phyloP scores from a whole-genome alignment of 2,113 vertebrate species.

The Dolichotis patagonum region DNA sequence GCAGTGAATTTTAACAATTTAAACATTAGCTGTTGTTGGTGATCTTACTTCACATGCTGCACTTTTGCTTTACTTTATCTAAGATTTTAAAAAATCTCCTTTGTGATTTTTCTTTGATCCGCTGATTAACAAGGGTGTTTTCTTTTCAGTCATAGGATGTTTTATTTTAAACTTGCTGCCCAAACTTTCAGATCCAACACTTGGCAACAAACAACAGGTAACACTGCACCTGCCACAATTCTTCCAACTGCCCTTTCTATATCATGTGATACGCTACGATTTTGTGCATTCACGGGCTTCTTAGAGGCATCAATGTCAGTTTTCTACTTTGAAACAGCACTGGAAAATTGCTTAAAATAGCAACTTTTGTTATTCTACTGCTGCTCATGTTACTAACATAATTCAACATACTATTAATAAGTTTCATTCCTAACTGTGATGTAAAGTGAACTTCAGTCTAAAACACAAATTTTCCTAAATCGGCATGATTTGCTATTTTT shows the following conservation, averaged over 20 bases:
- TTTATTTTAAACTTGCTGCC: conserved; percentile 87
- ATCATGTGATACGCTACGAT: not conserved
- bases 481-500: not conserved
- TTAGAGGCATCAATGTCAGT: not conserved
- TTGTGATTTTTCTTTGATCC: not conserved
- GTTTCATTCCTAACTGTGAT: conserved; percentile 75
- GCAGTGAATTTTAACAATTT: not conserved
- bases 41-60: not conserved
- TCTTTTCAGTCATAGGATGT: conserved; percentile 79
- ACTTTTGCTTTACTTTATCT: not conserved
- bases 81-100: not conserved
- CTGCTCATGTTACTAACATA: not conserved
- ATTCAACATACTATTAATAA: conserved; percentile 72
- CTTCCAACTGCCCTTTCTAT: not conserved
- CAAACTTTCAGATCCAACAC: conserved; percentile 85
- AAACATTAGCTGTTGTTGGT: not conserved
- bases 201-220: not conserved
- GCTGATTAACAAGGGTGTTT: not conserved
- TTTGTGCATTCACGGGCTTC: not conserved
- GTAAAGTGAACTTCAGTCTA: conserved; percentile 51
- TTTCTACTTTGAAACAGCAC: not conserved
- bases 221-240: not conserved
- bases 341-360: not conserved
- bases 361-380: not conserved
- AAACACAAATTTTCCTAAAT: conserved; percentile 73